phyloP scores from a whole-genome alignment of 92 coral and sea anemone genomes.

The Blastomussa wellsi region DNA sequence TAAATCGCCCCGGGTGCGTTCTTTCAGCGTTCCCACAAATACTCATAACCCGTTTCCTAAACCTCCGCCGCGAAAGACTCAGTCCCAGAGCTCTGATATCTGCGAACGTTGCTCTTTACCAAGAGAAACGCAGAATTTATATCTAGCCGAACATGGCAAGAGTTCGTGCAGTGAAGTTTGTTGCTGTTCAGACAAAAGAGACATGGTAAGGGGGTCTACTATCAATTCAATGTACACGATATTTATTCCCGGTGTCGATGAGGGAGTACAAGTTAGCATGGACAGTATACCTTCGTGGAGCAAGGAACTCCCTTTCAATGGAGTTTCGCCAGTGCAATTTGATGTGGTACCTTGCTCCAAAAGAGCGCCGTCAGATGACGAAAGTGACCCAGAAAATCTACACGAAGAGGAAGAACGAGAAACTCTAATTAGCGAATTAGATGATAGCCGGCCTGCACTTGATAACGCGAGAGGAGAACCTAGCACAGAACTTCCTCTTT shows the following conservation, averaged over 20 bases:
- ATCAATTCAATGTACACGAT: slow-evolving; percentile 53
- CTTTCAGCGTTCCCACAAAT: slow-evolving; percentile 74
- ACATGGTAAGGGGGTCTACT: not conserved
- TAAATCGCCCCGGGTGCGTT: slow-evolving; percentile 45
- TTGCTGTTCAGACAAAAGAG: slow-evolving; percentile 28
- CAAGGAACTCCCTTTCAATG: slow-evolving; percentile 16
- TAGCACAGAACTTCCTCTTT: slow-evolving; percentile 2
- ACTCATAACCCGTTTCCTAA: slow-evolving; percentile 21
- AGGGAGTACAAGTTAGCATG: slow-evolving; percentile 60
- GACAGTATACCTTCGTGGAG: slow-evolving; percentile 60
- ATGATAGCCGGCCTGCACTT: not conserved
- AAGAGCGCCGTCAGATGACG: slow-evolving; percentile 8
- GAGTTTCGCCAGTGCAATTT: slow-evolving; percentile 52
- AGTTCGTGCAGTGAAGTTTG: slow-evolving; percentile 29
- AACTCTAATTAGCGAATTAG: slow-evolving; percentile 36
- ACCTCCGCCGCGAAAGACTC: slow-evolving; percentile 45
- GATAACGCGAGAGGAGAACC: not conserved
- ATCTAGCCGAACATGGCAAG: not conserved
- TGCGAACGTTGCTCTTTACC: slow-evolving; percentile 71
- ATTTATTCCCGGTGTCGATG: slow-evolving; percentile 57
- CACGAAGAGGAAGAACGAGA: slow-evolving; percentile 33
- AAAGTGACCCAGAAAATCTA: slow-evolving; percentile 16
- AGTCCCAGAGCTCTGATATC: slow-evolving; percentile 50
- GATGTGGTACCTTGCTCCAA: slow-evolving; percentile 10
- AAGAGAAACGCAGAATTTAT: slow-evolving; percentile 18